Percentiles rank a stretch among this genome's conserved stretches.
phyloP scores from a whole-genome alignment of 2,113 vertebrate species.

The Limnothrissa miodon region DNA sequence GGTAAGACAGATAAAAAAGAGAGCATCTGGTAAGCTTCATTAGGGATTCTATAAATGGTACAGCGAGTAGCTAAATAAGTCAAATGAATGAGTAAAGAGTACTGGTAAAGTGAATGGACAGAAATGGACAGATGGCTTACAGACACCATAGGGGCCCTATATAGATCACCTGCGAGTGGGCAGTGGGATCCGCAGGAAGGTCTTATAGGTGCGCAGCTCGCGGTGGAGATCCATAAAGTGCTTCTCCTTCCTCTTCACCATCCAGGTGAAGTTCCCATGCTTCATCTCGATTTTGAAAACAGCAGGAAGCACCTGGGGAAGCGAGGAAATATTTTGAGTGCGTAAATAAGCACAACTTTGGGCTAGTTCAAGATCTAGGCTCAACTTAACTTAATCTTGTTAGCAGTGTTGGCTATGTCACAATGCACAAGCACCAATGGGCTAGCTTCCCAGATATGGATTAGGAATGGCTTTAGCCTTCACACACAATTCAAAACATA shows the following conservation, averaged over 20 bases:
- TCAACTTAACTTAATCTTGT: too few relatives aligned
- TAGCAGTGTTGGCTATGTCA: neutral
- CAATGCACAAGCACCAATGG: neutral
- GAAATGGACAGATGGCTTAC: neutral
- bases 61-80: neutral
- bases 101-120: neutral
- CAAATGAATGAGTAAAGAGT: neutral
- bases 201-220: slow-evolving; percentile 77
- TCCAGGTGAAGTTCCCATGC: slow-evolving; percentile 91
- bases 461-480: neutral
- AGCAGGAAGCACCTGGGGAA: slow-evolving; percentile 75
- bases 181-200: slow-evolving; percentile 67
- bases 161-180: slow-evolving; percentile 58
- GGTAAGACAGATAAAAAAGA: neutral
- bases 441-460: neutral
- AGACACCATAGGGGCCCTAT: neutral
- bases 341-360: neutral
- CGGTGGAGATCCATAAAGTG: slow-evolving; percentile 94
- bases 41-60: neutral
- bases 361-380: too few relatives aligned
- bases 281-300: slow-evolving; percentile 90
- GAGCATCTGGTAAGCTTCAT: neutral
- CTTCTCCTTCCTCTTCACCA: slow-evolving; percentile 94
- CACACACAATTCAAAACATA: neutral
- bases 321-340: neutral